Evolutionary conservation across 2,113 vertebrate genomes (phyloP), one percentile per base, ranked within the genome.

Genomic region (Mobula hypostoma): DNA sequence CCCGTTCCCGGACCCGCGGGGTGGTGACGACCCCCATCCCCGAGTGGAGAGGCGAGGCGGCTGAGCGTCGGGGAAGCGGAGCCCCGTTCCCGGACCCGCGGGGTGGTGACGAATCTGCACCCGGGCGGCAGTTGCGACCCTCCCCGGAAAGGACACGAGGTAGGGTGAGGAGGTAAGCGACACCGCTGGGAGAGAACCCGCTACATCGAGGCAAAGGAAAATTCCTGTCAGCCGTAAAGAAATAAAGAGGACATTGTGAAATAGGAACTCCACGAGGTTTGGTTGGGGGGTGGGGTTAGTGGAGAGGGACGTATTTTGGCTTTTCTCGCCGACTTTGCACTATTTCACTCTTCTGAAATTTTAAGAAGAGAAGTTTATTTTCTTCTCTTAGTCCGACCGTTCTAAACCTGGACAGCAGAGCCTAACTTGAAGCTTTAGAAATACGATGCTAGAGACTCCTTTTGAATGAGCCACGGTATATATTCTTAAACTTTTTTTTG

Each of bases 231-330:
- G 83, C 19, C 83, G 0, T 0, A 19, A 19, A 9, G 82, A 85
- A 61, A 87, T 87, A 61, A 87, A 58, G 83, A 24, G 48, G 40
- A 87, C 83, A 87, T 87, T 87, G 83, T 87, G 83, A 87, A 61
- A 15, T 27, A 19, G 80, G n/a, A 27, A 27, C 83, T 61, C 21
- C 19, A 15, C 83, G 24, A 29, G 27, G 83, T 36, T 36, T 0
- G 36, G 58, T 58, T 40, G 82, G 8, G 82, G 0, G 5, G 19
- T 0, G 36, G 79, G 78, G 29, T 48, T 48, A 48, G 48, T 48
- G 48, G 48, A 48, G 48, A 48, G 48, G 80, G 80, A 83, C 36
- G 36, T 83, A 0, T n/a, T 70, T 70, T 7, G 68, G 72, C 72
- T 74, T 74, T 24, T 74, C 19, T 24, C 72, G 21, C 17, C 36